Percentiles rank a stretch among this genome's conserved stretches.
phyloP scores from a whole-genome alignment of 1,140 invertebrate species.

The Chlorops oryzae region DNA sequence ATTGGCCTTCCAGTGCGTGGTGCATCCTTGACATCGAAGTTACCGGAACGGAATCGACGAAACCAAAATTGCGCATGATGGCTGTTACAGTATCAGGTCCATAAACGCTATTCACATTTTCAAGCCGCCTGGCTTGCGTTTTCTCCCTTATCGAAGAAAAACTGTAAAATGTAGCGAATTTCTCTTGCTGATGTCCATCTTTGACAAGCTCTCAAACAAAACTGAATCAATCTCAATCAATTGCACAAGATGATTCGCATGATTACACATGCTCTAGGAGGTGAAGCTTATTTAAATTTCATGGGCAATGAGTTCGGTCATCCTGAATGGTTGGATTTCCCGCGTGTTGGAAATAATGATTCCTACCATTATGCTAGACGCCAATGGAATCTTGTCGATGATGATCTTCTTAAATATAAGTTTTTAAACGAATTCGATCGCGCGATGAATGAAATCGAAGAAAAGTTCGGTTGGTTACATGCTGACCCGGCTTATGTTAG shows the following conservation, averaged over 20 bases:
- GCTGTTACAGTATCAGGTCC: too few species aligned
- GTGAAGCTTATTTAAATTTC: constrained; percentile 97
- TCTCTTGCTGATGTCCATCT: too few species aligned
- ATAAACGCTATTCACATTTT: too few species aligned
- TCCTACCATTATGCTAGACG: constrained; percentile 96
- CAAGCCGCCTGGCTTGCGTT: too few species aligned
- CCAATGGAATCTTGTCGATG: constrained; percentile 92
- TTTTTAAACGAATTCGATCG: constrained; percentile 90
- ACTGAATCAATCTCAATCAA: too few species aligned
- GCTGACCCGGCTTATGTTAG: constrained; percentile 80
- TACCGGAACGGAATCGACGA: too few species aligned
- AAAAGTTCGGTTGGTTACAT: constrained; percentile 80
- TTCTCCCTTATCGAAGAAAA: too few species aligned
- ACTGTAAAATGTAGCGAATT: too few species aligned
- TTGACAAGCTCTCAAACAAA: too few species aligned
- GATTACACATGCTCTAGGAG: constrained; percentile 88
- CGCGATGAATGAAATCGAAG: constrained; percentile 85
- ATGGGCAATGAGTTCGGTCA: constrained; percentile 99
- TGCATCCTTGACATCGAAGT: too few species aligned
- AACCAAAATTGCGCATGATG: too few species aligned
- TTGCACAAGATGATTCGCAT: constrained; percentile 97
- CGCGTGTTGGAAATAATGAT: constrained; percentile 87
- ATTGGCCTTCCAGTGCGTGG: too few species aligned
- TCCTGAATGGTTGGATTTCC: constrained; percentile 99
- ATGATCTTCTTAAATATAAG: constrained; percentile 84